Base-by-base conservation (phyloP, 2,113 vertebrate species). In the Microcebus ravelobensis region DNA sequence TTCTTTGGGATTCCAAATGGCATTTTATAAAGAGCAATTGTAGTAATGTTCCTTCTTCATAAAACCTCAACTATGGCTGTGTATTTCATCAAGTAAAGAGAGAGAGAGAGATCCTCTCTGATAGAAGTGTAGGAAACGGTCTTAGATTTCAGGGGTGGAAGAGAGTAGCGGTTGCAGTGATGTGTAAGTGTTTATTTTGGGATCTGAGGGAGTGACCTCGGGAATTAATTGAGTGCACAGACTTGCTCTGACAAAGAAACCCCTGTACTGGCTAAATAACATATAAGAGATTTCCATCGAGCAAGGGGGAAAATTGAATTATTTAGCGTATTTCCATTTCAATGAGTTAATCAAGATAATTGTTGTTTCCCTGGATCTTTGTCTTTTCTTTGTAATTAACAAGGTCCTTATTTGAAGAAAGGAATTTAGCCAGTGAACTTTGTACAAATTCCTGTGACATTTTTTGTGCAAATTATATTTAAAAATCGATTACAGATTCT, bases 281-380 rank as follows among this genome's bases (percentile, higher is more conserved):
- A 81, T 95, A 96, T 94, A 68, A 92, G 96, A 97, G 91, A 76
- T 94, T 98, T 98, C 96, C 91, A 92, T 50, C 42, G 87, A 93
- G 73, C 96, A 98, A 95, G 76, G 86, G 91, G 84, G 94, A 92
- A 98, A 98, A 98, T 76, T 96, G 93, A 98, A 97, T 98, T 98
- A 97, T 96, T 96, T 96, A 98, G 97, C 0, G 15, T 97, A 97
- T 96, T 98, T 98, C 91, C 95, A 98, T 98, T 98, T 97, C 94
- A 90, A 86, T 86, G 96, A 98, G 95, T 97, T 98, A 98, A 98
- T 98, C 97, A 97, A 98, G 98, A 98, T 97, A 98, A 99, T 97
- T 98, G 96, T 96, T 0, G 0, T 94, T 98, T 96, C 97, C 97
- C 92, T 96, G 91, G 94, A 97, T 98, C 90, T 85, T 96, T 97